Evolutionary conservation across 1,140 invertebrate species (phyloP), one percentile per base, ranked within the genome.

Genomic region (Nasonia vitripennis): DNA sequence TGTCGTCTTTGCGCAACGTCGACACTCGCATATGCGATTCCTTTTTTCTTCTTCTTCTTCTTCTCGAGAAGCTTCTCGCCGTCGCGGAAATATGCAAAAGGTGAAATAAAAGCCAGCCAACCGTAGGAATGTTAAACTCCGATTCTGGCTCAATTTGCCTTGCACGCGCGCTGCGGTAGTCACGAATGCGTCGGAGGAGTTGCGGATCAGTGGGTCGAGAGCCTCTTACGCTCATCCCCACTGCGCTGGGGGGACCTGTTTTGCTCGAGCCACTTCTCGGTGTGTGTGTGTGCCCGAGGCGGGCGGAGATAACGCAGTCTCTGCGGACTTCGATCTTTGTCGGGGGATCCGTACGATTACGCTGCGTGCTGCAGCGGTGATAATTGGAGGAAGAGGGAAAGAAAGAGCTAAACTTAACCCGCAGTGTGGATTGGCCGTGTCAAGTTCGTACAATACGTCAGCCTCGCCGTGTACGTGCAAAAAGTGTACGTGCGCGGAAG

Each of bases 191-290:
- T 70, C 62, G 73, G 34, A 67, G 55, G 51, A 83, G 81, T 83
- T 77, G 73, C 73, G 48, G 73, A 83, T 83, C 81, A 77, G 81
- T 77, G 73, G 73, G 51, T 83, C 81, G 81, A 75, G 51, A 75
- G 31, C 51, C 67, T 68, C 27, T 20, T 41, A 17, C 31, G 11
- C 71, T 17, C 68, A 27, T 55, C 27, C 12, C 48, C n/a, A 17
- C 55, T 14, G 6, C 14, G 2, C 31, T 45, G 17, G 45, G 45
- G 31, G 27, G 45, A 23, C 11, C 11, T 23, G 41, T 48, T 71
- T 48, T 71, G 23, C 41, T n/a, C 37, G 70, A 62, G 71, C 31
- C 31, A 31, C 71, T 51, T 81, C 41, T 81, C 4, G 41, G 17
- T 20, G 2, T 62, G 6, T 6, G 34, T 34, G 34, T 37, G 34